Evolutionary conservation across 2,888 invertebrate species (phyloP).

Genomic region (Cybosia mesomella): DNA sequence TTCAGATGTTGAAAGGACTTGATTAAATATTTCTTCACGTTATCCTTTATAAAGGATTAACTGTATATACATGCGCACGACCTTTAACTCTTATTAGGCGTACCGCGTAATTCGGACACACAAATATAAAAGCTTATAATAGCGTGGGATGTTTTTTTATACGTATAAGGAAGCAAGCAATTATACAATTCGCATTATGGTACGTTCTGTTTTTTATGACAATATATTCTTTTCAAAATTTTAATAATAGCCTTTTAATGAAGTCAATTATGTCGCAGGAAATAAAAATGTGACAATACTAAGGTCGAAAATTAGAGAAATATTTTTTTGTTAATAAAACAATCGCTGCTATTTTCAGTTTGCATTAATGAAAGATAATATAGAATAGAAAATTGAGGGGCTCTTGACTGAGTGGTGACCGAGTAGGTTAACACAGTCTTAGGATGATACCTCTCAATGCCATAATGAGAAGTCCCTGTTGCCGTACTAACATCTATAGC

Average conservation of each 20-base stretch:
- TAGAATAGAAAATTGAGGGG: too few relatives aligned
- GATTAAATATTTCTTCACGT: conserved; percentile 25
- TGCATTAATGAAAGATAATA: too few relatives aligned
- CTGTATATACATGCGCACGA: not conserved
- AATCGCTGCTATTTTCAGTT: too few relatives aligned
- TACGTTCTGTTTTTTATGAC: not conserved
- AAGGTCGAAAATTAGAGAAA: not conserved
- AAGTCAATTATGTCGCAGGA: not conserved
- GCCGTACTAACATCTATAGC: too few relatives aligned
- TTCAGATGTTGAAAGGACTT: conserved; percentile 23
- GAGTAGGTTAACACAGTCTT: too few relatives aligned
- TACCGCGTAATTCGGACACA: not conserved
- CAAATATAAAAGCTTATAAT: not conserved
- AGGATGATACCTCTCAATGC: too few relatives aligned
- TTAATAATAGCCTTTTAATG: not conserved
- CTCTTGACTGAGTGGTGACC: too few relatives aligned
- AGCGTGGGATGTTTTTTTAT: not conserved
- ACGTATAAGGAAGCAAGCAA: not conserved
- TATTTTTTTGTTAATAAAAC: not conserved
- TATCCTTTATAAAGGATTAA: conserved; percentile 14
- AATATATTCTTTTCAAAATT: not conserved
- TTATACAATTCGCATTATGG: not conserved
- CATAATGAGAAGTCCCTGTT: too few relatives aligned
- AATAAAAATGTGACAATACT: not conserved
- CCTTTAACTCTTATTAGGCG: not conserved